Conservation (phyloP, 2,888 invertebrate species). For the Amiota minor region DNA sequence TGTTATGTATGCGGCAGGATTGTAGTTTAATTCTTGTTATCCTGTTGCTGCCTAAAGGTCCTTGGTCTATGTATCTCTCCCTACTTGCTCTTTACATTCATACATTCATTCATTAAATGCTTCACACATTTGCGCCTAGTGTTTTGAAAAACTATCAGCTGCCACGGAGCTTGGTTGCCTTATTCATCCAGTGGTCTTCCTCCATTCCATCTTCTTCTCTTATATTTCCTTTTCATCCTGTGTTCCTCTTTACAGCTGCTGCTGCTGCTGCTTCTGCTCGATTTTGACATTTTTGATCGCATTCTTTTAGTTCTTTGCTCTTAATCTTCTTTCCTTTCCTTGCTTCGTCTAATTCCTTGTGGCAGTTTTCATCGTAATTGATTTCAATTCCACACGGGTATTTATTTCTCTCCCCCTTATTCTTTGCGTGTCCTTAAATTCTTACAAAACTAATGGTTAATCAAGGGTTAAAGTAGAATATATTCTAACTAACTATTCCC, state of each 20-base stretch:
- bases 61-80: too few relatives aligned
- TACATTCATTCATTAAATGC: constrained; percentile 14
- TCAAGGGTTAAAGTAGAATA: constrained; percentile 19
- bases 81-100: too few relatives aligned
- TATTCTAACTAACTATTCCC: too few relatives aligned
- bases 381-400: neutral
- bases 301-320: neutral
- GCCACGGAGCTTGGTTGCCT: constrained; percentile 34
- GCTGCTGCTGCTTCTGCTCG: neutral
- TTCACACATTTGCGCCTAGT: constrained; percentile 53
- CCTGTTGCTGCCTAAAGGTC: too few relatives aligned
- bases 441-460: neutral
- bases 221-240: constrained; percentile 42
- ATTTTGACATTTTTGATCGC: neutral
- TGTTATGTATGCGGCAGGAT: too few relatives aligned
- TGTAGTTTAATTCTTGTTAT: too few relatives aligned
- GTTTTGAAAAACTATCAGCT: constrained; percentile 49
- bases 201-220: too few relatives aligned
- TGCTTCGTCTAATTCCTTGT: neutral
- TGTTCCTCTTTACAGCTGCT: constrained; percentile 40
- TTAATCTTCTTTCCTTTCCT: neutral
- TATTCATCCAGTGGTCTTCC: too few relatives aligned
- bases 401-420: neutral
- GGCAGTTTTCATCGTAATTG: neutral
- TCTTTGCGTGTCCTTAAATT: neutral